A percentile compares a stretch with the other conserved stretches of the same genome.
Conservation (phyloP, 2,113 vertebrate genomes). For the Sander lucioperca region DNA sequence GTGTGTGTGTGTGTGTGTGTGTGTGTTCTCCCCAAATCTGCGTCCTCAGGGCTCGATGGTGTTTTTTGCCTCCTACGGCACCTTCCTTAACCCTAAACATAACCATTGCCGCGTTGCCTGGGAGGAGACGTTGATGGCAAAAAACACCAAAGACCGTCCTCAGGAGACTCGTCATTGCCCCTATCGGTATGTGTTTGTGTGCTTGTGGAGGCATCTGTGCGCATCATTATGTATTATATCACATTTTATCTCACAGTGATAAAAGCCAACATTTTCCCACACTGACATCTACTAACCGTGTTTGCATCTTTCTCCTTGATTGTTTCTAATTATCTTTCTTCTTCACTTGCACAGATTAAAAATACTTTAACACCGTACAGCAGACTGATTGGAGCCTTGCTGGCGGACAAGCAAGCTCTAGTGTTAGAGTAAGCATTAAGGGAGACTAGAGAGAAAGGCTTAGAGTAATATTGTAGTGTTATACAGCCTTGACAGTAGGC, state of each 20-base stretch:
- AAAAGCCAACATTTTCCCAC: constrained; percentile 61
- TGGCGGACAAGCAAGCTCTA: constrained; percentile 30
- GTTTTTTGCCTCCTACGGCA: no score
- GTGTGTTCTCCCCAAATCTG: no score
- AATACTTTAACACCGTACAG: constrained; percentile 35
- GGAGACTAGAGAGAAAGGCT: constrained; percentile 18
- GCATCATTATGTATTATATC: constrained; percentile 61
- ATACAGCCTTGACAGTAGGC: constrained; percentile 24
- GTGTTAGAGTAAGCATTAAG: constrained; percentile 19
- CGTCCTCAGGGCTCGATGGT: neutral
- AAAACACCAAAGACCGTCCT: no score
- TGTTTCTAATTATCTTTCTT: constrained; percentile 76
- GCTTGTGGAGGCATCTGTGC: constrained; percentile 4
- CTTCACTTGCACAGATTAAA: constrained; percentile 62
- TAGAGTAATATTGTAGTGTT: constrained; percentile 17
- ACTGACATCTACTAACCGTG: constrained; percentile 22
- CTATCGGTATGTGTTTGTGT: constrained; percentile 20
- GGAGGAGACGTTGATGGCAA: no score
- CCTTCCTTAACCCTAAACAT: no score
- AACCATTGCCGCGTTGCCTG: no score
- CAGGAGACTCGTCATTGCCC: constrained; percentile 8
- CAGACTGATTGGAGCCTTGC: no score
- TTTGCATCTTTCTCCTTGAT: constrained; percentile 54
- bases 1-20: no score
- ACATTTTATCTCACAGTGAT: constrained; percentile 53